A percentile compares a stretch with the other conserved stretches of the same genome.
These are phyloP conservation scores for Lepus townsendii DNA, from an alignment of 2,797 vertebrate genomes.

Conservation along the genomic window DNA sequence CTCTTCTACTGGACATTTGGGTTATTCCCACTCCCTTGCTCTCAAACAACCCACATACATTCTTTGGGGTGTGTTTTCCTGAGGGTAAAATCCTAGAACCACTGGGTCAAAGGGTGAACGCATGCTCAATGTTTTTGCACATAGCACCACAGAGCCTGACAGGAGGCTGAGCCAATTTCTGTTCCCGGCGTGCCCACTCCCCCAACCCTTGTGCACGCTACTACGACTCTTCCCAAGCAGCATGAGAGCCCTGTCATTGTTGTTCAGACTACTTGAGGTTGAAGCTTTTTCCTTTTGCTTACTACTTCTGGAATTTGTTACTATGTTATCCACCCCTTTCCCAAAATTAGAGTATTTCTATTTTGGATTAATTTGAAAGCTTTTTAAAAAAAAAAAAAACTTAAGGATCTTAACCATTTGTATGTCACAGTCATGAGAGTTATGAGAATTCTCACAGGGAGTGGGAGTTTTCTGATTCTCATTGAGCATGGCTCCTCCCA, in stretches of 20 bases:
- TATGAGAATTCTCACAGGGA: neutral
- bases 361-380: neutral
- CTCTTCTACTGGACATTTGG: neutral
- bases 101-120: neutral
- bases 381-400: neutral
- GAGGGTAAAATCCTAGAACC: neutral
- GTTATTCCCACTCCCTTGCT: neutral
- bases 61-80: neutral
- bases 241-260: neutral
- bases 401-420: neutral
- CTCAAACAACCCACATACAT: neutral
- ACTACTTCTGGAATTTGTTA: neutral
- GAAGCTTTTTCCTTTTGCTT: neutral
- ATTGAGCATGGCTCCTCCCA: neutral
- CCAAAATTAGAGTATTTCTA: neutral
- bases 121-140: neutral
- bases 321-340: neutral
- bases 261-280: neutral
- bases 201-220: no score
- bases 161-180: neutral
- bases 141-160: neutral
- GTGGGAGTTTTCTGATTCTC: neutral
- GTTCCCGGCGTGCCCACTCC: neutral
- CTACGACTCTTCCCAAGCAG: neutral
- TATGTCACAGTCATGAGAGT: neutral